Evolutionary conservation across 2,888 invertebrate species (phyloP), one percentile per base, ranked within the genome.

Genomic region (Xestia rhomboidea): DNA sequence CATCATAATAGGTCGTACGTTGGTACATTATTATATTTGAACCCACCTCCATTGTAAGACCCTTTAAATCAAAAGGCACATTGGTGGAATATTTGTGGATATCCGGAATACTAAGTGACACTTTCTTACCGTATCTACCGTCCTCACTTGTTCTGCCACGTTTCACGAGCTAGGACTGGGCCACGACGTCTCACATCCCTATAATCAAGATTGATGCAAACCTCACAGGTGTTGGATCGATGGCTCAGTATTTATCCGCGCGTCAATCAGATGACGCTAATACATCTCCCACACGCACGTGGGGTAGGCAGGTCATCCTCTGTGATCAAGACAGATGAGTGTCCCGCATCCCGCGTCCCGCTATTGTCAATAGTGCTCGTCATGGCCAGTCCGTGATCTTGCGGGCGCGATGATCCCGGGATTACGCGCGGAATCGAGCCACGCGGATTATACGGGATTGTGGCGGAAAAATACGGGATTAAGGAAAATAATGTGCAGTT

Each of bases 251-350:
- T 63, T 46, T 57, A 66, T 84, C 64, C 27, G 24, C 64, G 18
- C n/a, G 71, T 51, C 84, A 30, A 69, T 84, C 54, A 57, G 51
- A 60, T 6, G 38, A 46, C 68, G 66, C 11, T 24, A 34, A 54
- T 62, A 68, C 34, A 38, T 68, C 57, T 38, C 24, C 30, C 51
- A n/a, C 34, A 60, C 30, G n/a, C 24, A 63, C 57, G 63, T 24
- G 51, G 34, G 46, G 70, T 27, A 49, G 82, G 49, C 72, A 76
- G 76, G 41, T 49, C 64, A n/a, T 27, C 46, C 60, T 27, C 38
- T 2, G 51, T 73, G 85, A 85, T 41, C 82, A 77, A 68, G 85
- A 83, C 68, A 8, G 78, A 85, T 85, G 82, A 21, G 69, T n/a
- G 62, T 44, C 30, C 51, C 38, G 18, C 21, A 24, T 64, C 41